Evolutionary conservation across 2,797 vertebrate genomes (phyloP), one percentile per base, ranked within the genome.

Genomic region (Emydoidea blandingii): DNA sequence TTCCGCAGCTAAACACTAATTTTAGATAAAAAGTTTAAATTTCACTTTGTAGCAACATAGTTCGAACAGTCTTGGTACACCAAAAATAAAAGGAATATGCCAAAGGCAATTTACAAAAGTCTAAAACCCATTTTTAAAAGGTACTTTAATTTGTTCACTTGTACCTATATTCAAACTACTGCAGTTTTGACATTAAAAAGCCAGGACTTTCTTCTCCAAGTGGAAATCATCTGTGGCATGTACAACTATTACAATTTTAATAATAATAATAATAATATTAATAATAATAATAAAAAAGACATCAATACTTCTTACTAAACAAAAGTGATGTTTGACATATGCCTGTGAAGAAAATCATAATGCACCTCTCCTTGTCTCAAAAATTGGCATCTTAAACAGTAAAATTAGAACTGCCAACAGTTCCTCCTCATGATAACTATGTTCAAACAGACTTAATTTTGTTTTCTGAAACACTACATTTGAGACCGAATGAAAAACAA

Each of bases 401-500:
- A 97, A 97, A 88, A 96, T 52, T 86, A 96, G 93, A 94, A 96
- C 57, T 78, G 92, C 96, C 96, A 96, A 97, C n/a, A 95, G 91
- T 89, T 94, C 91, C 92, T 96, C 90, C 92, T 96, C 90, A 89
- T 54, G 62, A 41, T 88, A 96, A 97, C 79, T 86, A 87, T 88
- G 56, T 91, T 86, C 87, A 91, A 90, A 89, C 81, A 91, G 85
- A 96, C 88, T 83, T 95, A 65, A 94, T 85, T 97, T 97, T 83
- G 27, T 96, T 92, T 94, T 94, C 93, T 97, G 95, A 98, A 98
- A 98, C 97, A 97, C 97, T 98, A 98, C 96, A 85, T 97, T 95
- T 97, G 97, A 98, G 98, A 98, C 96, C 97, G 96, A 97, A 97
- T 94, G 82, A 97, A 98, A 97, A 97, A 72, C 85, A 94, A 95